Conservation (phyloP, 1,140 invertebrate genomes). For the Drosophila pseudoananassae region DNA sequence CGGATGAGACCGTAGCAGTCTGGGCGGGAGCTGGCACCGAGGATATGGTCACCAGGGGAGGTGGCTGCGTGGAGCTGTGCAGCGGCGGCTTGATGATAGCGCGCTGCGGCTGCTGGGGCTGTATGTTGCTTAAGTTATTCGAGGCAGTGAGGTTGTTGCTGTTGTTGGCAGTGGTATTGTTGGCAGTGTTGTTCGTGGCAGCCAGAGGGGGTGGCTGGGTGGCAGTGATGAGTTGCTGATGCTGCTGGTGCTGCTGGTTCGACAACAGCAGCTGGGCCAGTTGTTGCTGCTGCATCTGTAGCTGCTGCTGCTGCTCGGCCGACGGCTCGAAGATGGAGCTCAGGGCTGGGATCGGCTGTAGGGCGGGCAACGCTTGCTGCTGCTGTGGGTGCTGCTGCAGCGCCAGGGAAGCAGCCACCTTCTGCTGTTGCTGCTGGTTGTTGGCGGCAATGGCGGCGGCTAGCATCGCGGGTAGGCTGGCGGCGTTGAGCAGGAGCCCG, state of each 20-base stretch:
- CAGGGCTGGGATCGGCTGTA: conserved; percentile 76
- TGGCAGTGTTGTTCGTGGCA: conserved; percentile 38
- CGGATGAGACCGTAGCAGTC: conserved; percentile 20
- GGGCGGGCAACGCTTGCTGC: conserved; percentile 61
- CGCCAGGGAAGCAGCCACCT: conserved; percentile 54
- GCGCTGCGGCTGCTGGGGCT: conserved; percentile 31
- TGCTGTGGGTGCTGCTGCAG: conserved; percentile 58
- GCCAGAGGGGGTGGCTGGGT: conserved; percentile 56
- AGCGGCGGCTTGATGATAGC: conserved; percentile 54
- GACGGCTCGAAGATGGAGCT: conserved; percentile 77
- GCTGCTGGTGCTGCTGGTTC: conserved; percentile 60
- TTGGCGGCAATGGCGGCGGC: conserved; percentile 73
- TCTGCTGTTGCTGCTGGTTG: conserved; percentile 64
- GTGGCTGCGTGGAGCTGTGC: conserved; percentile 59
- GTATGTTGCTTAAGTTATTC: conserved; percentile 54
- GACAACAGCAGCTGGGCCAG: conserved; percentile 58
- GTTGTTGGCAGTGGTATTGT: conserved; percentile 22
- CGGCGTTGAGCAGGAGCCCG: conserved; percentile 72
- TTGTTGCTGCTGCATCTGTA: conserved; percentile 68
- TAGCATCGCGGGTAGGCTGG: conserved; percentile 76
- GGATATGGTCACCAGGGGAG: conserved; percentile 77
- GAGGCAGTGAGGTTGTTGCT: conserved; percentile 42
- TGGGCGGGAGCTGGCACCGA: conserved; percentile 10
- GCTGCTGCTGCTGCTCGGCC: conserved; percentile 51
- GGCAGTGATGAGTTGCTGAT: conserved; percentile 68